Evolutionary conservation across 2,888 invertebrate genomes (phyloP).

Genomic region (Steinernema hermaphroditum): DNA sequence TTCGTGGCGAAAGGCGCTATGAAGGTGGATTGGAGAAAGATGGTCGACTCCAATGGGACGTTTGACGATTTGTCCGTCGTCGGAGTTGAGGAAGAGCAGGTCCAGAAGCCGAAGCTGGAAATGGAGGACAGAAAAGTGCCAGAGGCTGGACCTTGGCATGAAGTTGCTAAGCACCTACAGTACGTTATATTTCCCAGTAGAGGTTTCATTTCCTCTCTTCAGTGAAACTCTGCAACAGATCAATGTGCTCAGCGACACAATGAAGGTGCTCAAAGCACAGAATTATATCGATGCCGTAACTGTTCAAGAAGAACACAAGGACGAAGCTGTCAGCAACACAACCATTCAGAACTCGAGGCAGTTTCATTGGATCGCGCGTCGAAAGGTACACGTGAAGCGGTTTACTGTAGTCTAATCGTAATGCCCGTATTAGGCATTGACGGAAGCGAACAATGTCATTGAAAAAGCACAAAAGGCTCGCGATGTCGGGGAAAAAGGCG

Average conservation of each 20-base stretch:
- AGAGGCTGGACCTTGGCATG: constrained; percentile 64
- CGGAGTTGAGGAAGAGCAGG: constrained; percentile 42
- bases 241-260: constrained; percentile 57
- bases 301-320: constrained; percentile 34
- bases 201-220: constrained; percentile 28
- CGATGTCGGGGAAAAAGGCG: constrained; percentile 29
- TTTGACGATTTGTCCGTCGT: constrained; percentile 41
- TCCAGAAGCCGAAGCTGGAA: constrained; percentile 32
- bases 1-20: constrained; percentile 52
- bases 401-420: neutral
- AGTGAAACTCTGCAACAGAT: constrained; percentile 60
- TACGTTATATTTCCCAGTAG: constrained; percentile 34
- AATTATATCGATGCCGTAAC: constrained; percentile 48
- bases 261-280: constrained; percentile 50
- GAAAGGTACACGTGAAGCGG: constrained; percentile 30
- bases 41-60: constrained; percentile 47
- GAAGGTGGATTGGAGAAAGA: constrained; percentile 56
- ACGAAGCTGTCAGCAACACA: constrained; percentile 31
- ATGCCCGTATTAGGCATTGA: constrained; percentile 46
- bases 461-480: constrained; percentile 40
- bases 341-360: constrained; percentile 42
- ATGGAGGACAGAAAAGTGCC: constrained; percentile 42
- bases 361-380: constrained; percentile 48
- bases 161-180: constrained; percentile 62
- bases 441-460: constrained; percentile 51